phyloP scores from a whole-genome alignment of 35 echinoderm and acorn worm genomes.

The Apostichopus parvimensis region DNA sequence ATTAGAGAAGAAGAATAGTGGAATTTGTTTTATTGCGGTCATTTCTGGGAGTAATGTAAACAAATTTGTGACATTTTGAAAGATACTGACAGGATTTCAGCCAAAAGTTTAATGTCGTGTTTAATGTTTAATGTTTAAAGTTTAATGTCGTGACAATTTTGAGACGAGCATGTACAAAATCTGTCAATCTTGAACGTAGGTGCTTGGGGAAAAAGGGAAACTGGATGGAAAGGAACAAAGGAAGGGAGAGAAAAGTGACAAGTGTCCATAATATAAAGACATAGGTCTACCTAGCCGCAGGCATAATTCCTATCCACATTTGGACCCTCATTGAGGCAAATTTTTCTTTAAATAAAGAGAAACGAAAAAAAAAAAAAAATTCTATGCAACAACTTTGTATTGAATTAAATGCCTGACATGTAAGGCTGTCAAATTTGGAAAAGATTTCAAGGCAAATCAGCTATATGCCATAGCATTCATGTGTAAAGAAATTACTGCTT shows the following conservation, averaged over 20 bases:
- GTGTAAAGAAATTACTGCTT: neutral
- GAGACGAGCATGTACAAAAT: neutral
- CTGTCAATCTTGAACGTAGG: neutral
- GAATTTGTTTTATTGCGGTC: no score
- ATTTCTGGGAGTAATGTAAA: no score
- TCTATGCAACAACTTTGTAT: neutral
- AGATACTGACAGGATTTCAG: no score
- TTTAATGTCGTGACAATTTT: no score
- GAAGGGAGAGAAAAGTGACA: neutral
- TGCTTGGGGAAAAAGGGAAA: neutral
- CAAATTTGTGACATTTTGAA: no score
- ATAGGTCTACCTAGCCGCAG: neutral
- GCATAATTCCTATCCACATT: no score
- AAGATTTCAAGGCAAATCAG: neutral
- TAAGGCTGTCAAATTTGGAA: neutral
- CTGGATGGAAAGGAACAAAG: neutral
- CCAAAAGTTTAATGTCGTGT: no score
- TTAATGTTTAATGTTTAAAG: no score
- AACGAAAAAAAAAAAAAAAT: no score
- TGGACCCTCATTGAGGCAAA: no score
- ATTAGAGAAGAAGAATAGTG: no score
- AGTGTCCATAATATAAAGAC: neutral
- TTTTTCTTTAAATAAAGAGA: no score
- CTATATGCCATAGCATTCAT: neutral
- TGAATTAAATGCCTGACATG: neutral